Evolutionary conservation across 2,797 vertebrate species (phyloP).

Genomic region (Brotogeris chrysoptera): DNA sequence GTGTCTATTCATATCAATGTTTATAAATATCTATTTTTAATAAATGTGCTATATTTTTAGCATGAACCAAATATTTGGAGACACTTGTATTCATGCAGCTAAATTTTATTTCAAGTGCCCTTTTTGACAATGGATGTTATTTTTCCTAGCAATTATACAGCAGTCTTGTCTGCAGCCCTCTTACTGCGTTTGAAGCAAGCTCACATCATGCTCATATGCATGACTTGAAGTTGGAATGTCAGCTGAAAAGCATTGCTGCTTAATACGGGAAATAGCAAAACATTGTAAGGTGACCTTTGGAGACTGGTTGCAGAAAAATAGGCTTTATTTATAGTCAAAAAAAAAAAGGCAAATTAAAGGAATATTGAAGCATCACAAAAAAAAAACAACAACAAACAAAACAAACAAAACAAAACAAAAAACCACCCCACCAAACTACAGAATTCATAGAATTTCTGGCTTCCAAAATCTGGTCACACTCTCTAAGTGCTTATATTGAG

Average conservation of each 20-base stretch:
- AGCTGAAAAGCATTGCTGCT: slow-evolving; percentile 65
- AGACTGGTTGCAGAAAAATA: slow-evolving; percentile 33
- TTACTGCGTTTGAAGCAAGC: slow-evolving; percentile 45
- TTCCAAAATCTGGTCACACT: background rate
- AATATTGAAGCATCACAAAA: background rate
- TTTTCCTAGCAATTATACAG: slow-evolving; percentile 3
- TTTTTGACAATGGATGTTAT: slow-evolving; percentile 21
- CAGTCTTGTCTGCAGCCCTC: slow-evolving; percentile 46
- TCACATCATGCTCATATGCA: slow-evolving; percentile 60
- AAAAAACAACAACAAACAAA: background rate
- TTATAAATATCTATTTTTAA: slow-evolving; percentile 85
- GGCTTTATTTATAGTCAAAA: background rate
- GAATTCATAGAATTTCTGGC: background rate
- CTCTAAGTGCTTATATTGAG: background rate
- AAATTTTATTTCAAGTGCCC: slow-evolving; percentile 61
- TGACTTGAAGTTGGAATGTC: slow-evolving; percentile 68
- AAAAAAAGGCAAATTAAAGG: background rate
- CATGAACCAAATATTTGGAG: slow-evolving; percentile 78
- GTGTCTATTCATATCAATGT: slow-evolving; percentile 78
- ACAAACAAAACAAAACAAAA: background rate
- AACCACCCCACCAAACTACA: background rate
- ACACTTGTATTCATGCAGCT: slow-evolving; percentile 54
- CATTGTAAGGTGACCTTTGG: slow-evolving; percentile 55
- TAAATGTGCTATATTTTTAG: slow-evolving; percentile 85
- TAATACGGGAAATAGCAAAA: slow-evolving; percentile 54